phyloP scores from a whole-genome alignment of 2,888 invertebrate species.

The Imbricaverruca yamaguchii region DNA sequence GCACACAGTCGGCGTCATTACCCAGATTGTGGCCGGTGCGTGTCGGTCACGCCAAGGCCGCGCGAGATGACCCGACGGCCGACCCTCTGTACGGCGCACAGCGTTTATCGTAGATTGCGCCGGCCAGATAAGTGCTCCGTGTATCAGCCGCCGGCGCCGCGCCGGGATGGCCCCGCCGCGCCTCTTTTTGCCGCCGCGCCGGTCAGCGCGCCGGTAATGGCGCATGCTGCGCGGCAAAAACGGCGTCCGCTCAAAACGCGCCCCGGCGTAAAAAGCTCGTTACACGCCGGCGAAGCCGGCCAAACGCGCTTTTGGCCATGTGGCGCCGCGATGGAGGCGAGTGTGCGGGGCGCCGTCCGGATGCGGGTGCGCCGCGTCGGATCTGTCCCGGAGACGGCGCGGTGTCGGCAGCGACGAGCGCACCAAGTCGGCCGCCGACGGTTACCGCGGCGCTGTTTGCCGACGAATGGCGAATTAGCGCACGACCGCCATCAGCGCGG shows the following conservation, averaged over 20 bases:
- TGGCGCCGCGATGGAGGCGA: neutral
- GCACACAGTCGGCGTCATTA: neutral
- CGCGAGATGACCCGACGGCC: neutral
- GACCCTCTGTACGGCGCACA: neutral
- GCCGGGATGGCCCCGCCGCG: neutral
- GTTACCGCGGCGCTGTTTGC: neutral
- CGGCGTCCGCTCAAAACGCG: conserved; percentile 1
- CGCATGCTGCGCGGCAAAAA: conserved; percentile 9
- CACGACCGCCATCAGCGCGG: neutral
- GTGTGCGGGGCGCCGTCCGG: neutral
- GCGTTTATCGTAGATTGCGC: neutral
- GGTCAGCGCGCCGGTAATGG: conserved; percentile 20
- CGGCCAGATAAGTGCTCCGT: conserved; percentile 7
- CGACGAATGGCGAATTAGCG: neutral
- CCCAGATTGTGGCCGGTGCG: neutral
- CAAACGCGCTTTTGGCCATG: neutral
- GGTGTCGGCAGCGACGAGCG: too few species aligned
- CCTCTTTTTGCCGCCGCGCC: conserved; percentile 10
- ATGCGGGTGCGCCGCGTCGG: neutral
- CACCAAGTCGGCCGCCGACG: too few species aligned
- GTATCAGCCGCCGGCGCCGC: conserved; percentile 4
- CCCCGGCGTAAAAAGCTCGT: conserved; percentile 1
- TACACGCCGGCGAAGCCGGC: neutral
- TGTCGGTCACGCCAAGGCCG: neutral
- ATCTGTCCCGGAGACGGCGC: neutral